These are phyloP conservation scores for Anthoptus insignis DNA, from an alignment of 2,888 invertebrate species.

Conservation along the genomic window DNA sequence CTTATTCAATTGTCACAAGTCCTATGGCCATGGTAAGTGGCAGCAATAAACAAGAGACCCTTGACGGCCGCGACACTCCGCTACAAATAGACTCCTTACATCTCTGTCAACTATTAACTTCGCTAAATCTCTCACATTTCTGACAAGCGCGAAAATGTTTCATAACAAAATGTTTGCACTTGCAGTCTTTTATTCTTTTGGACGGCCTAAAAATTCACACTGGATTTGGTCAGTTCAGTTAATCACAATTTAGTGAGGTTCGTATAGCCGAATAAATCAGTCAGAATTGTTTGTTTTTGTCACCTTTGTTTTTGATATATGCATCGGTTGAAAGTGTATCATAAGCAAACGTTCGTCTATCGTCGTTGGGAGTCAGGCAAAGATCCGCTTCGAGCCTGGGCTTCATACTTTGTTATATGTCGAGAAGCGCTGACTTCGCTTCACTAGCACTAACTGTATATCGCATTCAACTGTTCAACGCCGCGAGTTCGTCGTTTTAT, in stretches of 20 bases:
- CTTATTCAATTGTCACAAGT: conserved; percentile 49
- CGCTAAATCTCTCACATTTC: conserved; percentile 53
- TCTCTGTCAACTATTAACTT: conserved; percentile 66
- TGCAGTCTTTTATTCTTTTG: conserved; percentile 16
- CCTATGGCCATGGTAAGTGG: conserved; percentile 70
- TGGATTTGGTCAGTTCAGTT: conserved; percentile 30
- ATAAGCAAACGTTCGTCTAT: conserved; percentile 68
- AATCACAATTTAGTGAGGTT: conserved; percentile 62
- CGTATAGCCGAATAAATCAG: conserved; percentile 64
- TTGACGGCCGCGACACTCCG: conserved; percentile 65
- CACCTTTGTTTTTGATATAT: conserved; percentile 70
- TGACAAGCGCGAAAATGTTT: conserved; percentile 28
- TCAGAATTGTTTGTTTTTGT: conserved; percentile 67
- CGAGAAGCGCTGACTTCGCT: conserved; percentile 66
- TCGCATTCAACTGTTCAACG: conserved; percentile 52
- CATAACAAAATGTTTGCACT: conserved; percentile 15
- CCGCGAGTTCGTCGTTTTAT: conserved; percentile 50
- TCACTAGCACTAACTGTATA: conserved; percentile 48
- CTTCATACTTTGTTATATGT: conserved; percentile 60
- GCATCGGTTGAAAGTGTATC: conserved; percentile 66
- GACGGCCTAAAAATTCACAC: conserved; percentile 24
- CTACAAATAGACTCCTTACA: conserved; percentile 74
- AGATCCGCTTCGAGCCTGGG: conserved; percentile 66
- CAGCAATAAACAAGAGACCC: conserved; percentile 71
- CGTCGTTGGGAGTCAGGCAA: conserved; percentile 56